These are phyloP conservation scores for Cydia amplana DNA, from an alignment of 1,140 invertebrate species.

Conservation along the genomic window DNA sequence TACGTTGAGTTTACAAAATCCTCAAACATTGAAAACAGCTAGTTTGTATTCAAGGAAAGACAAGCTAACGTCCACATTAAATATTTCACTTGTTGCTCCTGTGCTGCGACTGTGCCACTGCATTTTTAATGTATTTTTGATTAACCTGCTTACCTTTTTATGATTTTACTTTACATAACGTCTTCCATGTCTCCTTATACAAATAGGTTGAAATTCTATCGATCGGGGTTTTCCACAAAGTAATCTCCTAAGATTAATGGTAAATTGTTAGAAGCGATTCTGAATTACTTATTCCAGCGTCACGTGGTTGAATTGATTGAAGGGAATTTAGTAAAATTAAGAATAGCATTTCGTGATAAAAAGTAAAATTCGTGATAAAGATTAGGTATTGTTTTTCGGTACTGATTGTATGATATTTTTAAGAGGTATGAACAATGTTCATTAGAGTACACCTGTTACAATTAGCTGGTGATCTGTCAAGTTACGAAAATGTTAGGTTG, in stretches of 20 bases:
- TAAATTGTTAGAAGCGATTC: conserved; percentile 40
- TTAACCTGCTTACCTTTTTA: conserved; percentile 16
- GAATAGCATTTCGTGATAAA: conserved; percentile 76
- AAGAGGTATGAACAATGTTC: conserved; percentile 76
- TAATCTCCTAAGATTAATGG: conserved; percentile 33
- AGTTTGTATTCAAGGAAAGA: conserved; percentile 39
- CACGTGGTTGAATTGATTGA: conserved; percentile 66
- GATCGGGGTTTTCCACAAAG: conserved; percentile 35
- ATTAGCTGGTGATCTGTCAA: conserved; percentile 70
- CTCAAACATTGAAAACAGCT: conserved; percentile 21
- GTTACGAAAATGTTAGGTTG: conserved; percentile 77
- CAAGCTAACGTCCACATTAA: conserved; percentile 38
- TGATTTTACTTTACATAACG: conserved; percentile 39
- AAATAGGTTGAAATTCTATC: conserved; percentile 38
- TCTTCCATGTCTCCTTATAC: conserved; percentile 52
- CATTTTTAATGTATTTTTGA: conserved; percentile 39
- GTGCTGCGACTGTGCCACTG: conserved; percentile 36
- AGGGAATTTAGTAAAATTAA: conserved; percentile 75
- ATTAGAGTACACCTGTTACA: conserved; percentile 73
- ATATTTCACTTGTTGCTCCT: conserved; percentile 38
- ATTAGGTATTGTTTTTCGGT: conserved; percentile 70
- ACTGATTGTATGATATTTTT: conserved; percentile 74
- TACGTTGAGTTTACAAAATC: neutral
- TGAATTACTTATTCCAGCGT: conserved; percentile 35
- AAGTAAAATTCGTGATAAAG: conserved; percentile 70